Conservation (phyloP, 2,888 invertebrate species). For the Dione vanillae region DNA sequence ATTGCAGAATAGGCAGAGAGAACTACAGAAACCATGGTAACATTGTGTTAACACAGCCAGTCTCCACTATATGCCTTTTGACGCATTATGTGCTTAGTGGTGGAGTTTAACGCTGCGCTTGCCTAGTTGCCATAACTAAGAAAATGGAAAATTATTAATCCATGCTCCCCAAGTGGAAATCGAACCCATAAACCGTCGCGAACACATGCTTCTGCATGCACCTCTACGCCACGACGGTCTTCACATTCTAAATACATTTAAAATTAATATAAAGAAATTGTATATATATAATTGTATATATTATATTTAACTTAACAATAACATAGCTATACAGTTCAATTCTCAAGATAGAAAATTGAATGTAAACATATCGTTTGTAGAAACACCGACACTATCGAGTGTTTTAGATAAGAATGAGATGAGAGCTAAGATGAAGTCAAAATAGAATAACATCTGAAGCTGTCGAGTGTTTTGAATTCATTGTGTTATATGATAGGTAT, state of each 20-base stretch:
- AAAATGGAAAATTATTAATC: too few species aligned
- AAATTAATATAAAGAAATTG: conserved; percentile 1
- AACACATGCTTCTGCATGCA: not conserved
- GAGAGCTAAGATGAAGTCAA: conserved; percentile 4
- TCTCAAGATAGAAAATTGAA: conserved; percentile 50
- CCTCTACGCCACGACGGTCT: too few species aligned
- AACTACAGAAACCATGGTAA: not conserved
- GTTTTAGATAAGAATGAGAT: not conserved
- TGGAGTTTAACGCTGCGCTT: too few species aligned
- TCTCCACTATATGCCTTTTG: not conserved
- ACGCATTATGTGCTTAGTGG: not conserved
- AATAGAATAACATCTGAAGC: not conserved
- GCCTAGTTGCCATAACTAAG: too few species aligned
- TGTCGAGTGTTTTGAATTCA: conserved; percentile 10
- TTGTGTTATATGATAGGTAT: too few species aligned
- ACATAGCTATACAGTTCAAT: conserved; percentile 40
- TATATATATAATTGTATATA: conserved; percentile 1
- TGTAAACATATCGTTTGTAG: conserved; percentile 48
- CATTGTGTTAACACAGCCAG: not conserved
- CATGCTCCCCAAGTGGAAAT: too few species aligned
- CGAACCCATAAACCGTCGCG: too few species aligned
- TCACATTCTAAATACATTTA: not conserved
- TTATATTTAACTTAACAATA: not conserved
- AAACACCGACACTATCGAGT: conserved; percentile 33
- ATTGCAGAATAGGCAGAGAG: too few species aligned